phyloP scores from a whole-genome alignment of 1,140 invertebrate genomes.

The Laupala kohalensis region DNA sequence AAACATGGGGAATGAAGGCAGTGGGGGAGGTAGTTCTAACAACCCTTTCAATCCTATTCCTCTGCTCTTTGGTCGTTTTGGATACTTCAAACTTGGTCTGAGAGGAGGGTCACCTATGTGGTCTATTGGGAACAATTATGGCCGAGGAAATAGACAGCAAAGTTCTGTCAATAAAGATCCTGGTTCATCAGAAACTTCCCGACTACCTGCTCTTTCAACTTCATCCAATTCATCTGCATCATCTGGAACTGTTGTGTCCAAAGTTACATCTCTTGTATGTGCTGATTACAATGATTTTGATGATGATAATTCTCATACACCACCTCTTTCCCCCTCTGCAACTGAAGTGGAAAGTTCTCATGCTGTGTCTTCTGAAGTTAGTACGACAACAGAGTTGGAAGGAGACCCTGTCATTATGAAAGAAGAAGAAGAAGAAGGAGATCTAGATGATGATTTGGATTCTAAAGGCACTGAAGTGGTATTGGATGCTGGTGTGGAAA shows the following conservation, averaged over 20 bases:
- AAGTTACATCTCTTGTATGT: constrained; percentile 41
- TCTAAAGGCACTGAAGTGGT: not conserved
- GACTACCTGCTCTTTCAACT: not conserved
- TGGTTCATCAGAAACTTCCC: constrained; percentile 24
- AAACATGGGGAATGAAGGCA: constrained; percentile 22
- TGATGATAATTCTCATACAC: constrained; percentile 37
- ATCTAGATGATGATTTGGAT: not conserved
- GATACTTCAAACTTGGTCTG: constrained; percentile 48
- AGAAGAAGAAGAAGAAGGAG: not conserved
- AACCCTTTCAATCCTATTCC: constrained; percentile 38
- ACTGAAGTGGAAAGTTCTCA: constrained; percentile 14
- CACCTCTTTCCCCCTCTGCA: constrained; percentile 37
- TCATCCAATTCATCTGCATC: not conserved
- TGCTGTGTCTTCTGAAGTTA: not conserved
- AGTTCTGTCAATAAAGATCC: constrained; percentile 19
- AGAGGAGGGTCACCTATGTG: constrained; percentile 61
- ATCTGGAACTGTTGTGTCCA: constrained; percentile 22
- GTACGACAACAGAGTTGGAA: not conserved
- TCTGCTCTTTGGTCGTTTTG: constrained; percentile 33
- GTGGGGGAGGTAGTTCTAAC: constrained; percentile 35
- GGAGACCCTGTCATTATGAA: no score
- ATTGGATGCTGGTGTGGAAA: constrained; percentile 28
- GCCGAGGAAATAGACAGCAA: constrained; percentile 17
- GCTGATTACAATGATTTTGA: constrained; percentile 49
- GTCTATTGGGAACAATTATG: constrained; percentile 26